phyloP scores from a whole-genome alignment of 2,888 invertebrate species.

The Sepioteuthis lessoniana region DNA sequence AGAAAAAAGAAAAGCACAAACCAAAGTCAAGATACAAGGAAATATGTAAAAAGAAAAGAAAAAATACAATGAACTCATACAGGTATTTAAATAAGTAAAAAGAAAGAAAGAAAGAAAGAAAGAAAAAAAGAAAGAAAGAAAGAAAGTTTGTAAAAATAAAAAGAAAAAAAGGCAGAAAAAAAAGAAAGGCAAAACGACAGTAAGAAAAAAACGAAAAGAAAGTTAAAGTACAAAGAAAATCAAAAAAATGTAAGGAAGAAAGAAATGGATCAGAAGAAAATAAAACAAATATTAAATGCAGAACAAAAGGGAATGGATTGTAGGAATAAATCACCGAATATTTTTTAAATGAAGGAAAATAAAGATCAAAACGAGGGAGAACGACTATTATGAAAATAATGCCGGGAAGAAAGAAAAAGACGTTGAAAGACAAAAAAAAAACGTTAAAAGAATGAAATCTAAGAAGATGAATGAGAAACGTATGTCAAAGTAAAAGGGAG shows the following conservation, averaged over 20 bases:
- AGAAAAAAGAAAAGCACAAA: not conserved
- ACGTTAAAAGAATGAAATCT: not conserved
- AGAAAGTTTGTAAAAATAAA: not conserved
- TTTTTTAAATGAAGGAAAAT: too few relatives aligned
- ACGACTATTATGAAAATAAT: too few relatives aligned
- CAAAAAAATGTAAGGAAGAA: too few relatives aligned
- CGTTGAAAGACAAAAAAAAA: not conserved
- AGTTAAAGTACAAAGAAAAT: not conserved
- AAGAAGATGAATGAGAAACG: not conserved
- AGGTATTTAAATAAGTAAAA: not conserved
- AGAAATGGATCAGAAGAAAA: too few relatives aligned
- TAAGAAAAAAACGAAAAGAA: not conserved
- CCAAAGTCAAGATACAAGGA: not conserved
- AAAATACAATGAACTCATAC: not conserved
- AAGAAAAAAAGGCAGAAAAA: not conserved
- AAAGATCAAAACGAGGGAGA: too few relatives aligned
- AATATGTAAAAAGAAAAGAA: not conserved
- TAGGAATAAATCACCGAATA: too few relatives aligned
- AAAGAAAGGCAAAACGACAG: not conserved
- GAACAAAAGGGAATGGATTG: too few relatives aligned
- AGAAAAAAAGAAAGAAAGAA: not conserved
- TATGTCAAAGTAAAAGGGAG: not conserved
- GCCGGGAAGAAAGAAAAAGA: not conserved
- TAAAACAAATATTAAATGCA: too few relatives aligned
- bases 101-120: not conserved